Conservation (phyloP, 2,888 invertebrate species). For the Leuctra nigra region DNA sequence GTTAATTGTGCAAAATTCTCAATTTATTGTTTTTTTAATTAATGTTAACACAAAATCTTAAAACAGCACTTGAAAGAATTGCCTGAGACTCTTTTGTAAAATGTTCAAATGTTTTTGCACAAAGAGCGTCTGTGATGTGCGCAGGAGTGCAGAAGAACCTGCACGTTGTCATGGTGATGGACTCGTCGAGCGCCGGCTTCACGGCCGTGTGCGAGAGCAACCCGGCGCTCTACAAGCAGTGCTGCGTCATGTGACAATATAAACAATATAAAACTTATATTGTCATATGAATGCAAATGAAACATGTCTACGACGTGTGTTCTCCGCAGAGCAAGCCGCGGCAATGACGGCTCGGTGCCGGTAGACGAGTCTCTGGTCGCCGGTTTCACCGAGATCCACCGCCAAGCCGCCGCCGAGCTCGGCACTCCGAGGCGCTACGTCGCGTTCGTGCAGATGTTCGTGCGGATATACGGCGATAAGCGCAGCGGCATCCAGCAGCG, state of each 20-base stretch:
- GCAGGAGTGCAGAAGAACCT: slow-evolving; percentile 73
- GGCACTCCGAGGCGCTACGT: slow-evolving; percentile 45
- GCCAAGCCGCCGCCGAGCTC: slow-evolving; percentile 33
- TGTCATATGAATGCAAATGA: no score
- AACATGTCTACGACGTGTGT: no score
- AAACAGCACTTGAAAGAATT: no score
- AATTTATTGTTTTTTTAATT: no score
- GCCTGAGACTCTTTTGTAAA: no score
- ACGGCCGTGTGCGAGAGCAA: slow-evolving; percentile 65
- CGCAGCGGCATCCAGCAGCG: slow-evolving; percentile 51
- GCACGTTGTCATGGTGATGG: slow-evolving; percentile 72
- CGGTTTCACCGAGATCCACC: slow-evolving; percentile 44
- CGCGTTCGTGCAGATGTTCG: slow-evolving; percentile 45
- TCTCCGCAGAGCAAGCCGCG: no score
- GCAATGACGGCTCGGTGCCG: slow-evolving; percentile 5
- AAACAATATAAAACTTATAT: no score
- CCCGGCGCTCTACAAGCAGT: slow-evolving; percentile 72
- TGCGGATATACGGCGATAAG: slow-evolving; percentile 53
- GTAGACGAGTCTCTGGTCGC: slow-evolving; percentile 32
- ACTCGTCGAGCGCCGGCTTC: slow-evolving; percentile 58
- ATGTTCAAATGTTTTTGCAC: no score
- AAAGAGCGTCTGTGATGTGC: no score
- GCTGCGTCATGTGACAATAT: no score
- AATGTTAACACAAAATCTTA: no score
- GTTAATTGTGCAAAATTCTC: no score